phyloP scores from a whole-genome alignment of 2,113 vertebrate species.

The Lophochroa leadbeateri region DNA sequence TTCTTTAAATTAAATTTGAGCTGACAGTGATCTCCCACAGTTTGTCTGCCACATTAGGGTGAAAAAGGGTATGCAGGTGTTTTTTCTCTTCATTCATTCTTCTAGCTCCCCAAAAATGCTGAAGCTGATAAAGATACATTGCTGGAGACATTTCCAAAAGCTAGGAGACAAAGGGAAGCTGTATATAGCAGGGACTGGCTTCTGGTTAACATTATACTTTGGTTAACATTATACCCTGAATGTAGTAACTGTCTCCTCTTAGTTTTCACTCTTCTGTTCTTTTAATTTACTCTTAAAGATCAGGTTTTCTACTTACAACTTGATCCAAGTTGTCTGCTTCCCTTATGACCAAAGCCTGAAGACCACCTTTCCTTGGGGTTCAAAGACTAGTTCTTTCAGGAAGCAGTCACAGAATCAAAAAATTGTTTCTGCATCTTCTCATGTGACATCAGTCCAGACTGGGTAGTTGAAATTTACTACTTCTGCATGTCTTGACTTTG shows the following conservation, averaged over 20 bases:
- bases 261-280: not conserved
- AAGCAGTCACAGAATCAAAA: not conserved
- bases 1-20: not conserved
- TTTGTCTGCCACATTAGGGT: not conserved
- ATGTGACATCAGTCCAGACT: not conserved
- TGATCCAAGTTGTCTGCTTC: not conserved
- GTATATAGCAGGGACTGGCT: not conserved
- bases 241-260: not conserved
- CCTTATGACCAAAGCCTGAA: not conserved
- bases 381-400: not conserved
- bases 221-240: not conserved
- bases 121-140: not conserved
- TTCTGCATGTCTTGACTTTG: not conserved
- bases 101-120: not conserved
- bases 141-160: not conserved
- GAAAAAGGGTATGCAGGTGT: not conserved
- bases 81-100: not conserved
- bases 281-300: not conserved
- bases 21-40: not conserved
- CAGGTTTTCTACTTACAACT: not conserved
- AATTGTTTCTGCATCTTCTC: not conserved
- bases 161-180: not conserved
- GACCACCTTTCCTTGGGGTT: not conserved
- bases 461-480: not conserved
- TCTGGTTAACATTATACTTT: not conserved